phyloP scores from a whole-genome alignment of 2,113 vertebrate genomes.

The Coryphaenoides rupestris region DNA sequence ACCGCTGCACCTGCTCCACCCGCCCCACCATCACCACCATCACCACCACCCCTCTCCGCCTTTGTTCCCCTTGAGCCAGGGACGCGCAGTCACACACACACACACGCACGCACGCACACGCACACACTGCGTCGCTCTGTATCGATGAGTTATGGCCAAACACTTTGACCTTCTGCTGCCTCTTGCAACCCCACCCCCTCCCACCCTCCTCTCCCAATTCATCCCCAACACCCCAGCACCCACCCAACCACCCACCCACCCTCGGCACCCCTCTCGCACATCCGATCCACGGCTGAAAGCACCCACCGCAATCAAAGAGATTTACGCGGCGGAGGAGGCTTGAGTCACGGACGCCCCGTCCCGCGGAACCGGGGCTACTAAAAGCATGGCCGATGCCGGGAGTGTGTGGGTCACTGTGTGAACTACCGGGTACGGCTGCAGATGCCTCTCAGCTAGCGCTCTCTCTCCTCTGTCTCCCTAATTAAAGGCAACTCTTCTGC shows the following conservation, averaged over 20 bases:
- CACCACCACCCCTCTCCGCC: neutral
- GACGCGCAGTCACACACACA: slow-evolving; percentile 30
- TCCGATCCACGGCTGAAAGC: slow-evolving; percentile 16
- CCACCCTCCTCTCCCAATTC: neutral
- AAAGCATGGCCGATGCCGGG: slow-evolving; percentile 46
- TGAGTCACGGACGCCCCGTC: slow-evolving; percentile 42
- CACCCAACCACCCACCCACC: no score
- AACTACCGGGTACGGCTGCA: no score
- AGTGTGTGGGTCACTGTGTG: slow-evolving; percentile 28
- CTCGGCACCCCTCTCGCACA: neutral
- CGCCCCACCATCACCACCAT: neutral
- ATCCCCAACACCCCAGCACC: neutral
- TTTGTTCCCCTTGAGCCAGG: slow-evolving; percentile 5
- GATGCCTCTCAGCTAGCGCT: neutral
- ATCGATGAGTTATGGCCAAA: slow-evolving; percentile 52
- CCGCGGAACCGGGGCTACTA: slow-evolving; percentile 46
- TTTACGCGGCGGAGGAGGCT: slow-evolving; percentile 39
- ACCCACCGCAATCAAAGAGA: slow-evolving; percentile 55
- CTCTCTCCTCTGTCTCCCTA: slow-evolving; percentile 43
- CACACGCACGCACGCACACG: slow-evolving; percentile 33
- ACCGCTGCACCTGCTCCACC: neutral
- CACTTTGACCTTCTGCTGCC: slow-evolving; percentile 57
- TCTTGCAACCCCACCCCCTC: slow-evolving; percentile 32
- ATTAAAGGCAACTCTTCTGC: slow-evolving; percentile 52
- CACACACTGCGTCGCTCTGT: slow-evolving; percentile 38